Base-by-base conservation (phyloP, 2,797 vertebrate genomes). In the Hydrophis major region DNA sequence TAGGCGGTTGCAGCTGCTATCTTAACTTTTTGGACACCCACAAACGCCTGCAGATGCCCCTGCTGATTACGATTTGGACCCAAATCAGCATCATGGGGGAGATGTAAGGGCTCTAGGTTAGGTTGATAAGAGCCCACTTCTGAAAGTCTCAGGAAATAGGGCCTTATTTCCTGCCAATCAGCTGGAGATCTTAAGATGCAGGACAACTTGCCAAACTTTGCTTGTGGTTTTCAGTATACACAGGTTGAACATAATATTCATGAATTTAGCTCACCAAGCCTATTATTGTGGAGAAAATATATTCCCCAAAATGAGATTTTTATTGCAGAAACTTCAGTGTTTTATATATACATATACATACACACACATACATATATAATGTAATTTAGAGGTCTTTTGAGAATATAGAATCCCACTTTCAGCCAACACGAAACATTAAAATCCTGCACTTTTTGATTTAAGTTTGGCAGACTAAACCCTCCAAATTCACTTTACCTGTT, bases 401-500 rank as follows among this genome's bases (percentile, higher is more conserved):
- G 47, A 59, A 42, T 12, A 59, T 3, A n/a, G 69, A 14, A 50
- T 4, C 20, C 69, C 25, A 37, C 10, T 59, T 27, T 86, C n/a
- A 28, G 32, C 6, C 78, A 74, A 89, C 50, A 32, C 32, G 37
- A 32, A 88, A 42, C 8, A 6, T 20, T 28, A 13, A 50, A 37
- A 28, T 53, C 89, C 16, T 55, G 16, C 37, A 47, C 60, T 53
- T 27, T 56, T 89, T 59, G 27, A 50, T 32, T 28, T 42, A 18
- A 14, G 3, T 61, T 87, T 88, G 14, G 2, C 8, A 12, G 16
- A 11, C n/a, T 57, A 25, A 25, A 3, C 20, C 22, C n/a, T 22
- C 10, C n/a, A 12, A 66, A 18, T 0, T 47, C 3, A 0, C 7
- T 53, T 87, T 96, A 98, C 98, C 97, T 98, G 93, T 5, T 11